Evolutionary conservation across 2,888 invertebrate genomes (phyloP), one percentile per base, ranked within the genome.

Genomic region (Geophilus truncorum): DNA sequence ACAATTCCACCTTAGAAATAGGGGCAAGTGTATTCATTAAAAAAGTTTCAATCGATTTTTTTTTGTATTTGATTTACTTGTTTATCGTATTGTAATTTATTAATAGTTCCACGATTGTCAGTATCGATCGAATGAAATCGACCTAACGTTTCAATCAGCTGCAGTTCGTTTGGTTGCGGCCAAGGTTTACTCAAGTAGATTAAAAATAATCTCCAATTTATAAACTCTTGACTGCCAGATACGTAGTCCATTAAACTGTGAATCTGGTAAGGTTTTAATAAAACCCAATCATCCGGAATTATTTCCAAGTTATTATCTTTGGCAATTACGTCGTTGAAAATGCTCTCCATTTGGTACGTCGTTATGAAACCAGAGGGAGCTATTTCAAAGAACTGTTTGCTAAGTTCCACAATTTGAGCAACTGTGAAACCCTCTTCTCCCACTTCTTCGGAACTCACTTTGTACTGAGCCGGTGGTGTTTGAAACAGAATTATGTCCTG

Each of bases 201-300:
- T 78, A 78, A 36, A 34, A 78, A 78, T 18, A 30, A 32, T 32
- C 40, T 78, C 78, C 78, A 78, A 23, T 78, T 36, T 18, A 78
- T 34, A 36, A 36, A 36, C 12, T 36, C 78, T 78, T 36, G 28
- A 78, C 40, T 18, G 9, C 40, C 36, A 78, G 78, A 30, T 7
- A 36, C 34, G 32, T 78, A 78, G n/a, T 34, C 36, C 36, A 78
- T 34, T 78, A 78, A 36, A n/a, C 36, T 36, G 18, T 78, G 78
- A 6, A 36, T 36, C 78, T 78, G 30, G 7, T n/a, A 4, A 25
- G 76, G 76, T 25, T 28, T 30, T 6, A 76, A 76, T 25, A 1
- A 6, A 6, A 76, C 3, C 76, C 76, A 76, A 28, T 76, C 32
- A n/a, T 30, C 32, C 23, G 76, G 76, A 76, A 76, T 28, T n/a